Evolutionary conservation across 1,140 invertebrate species (phyloP), one percentile per base, ranked within the genome.

Genomic region (Euura lappo): DNA sequence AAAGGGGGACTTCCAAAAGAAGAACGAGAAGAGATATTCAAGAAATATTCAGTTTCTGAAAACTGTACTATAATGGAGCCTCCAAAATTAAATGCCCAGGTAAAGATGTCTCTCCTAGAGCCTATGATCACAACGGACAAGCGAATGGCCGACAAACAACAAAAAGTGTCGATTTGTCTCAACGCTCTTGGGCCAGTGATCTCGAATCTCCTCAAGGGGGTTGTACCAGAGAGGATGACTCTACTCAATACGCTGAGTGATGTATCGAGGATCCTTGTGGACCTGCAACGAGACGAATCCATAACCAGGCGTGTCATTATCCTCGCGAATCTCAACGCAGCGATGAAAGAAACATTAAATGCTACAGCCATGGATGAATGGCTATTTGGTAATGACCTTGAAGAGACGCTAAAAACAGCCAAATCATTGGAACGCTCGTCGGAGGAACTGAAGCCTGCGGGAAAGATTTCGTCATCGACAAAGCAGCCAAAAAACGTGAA

Each of bases 61-160:
- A 77, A 79, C 69, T 69, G 69, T 44, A 6, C 51, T 6, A 44
- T 68, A 7, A 68, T 77, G 5, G 74, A 77, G 28, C 70, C 72
- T 4, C 76, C 76, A 45, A 77, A 76, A 73, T 44, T 80, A 0
- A 76, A 80, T 28, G 8, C 70, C 5, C 71, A 72, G 64, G 43
- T 80, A 11, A 71, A 71, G 70, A 42, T 71, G 8, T 60, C 72
- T 43, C 44, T 80, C 6, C 66, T 44, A 10, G 77, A 75, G 4
- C n/a, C 71, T 11, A 68, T 76, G 2, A 6, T 77, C 11, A 73
- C 72, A 47, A 68, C 76, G 10, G 76, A 78, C 47, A 71, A 71
- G 7, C 28, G 65, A 42, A 74, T 74, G 42, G 65, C 44, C 11
- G 69, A 71, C 5, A 71, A 71, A 71, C 73, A 74, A 71, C 44